Conservation (phyloP, 2,113 vertebrate species). For the Dipodomys merriami region DNA sequence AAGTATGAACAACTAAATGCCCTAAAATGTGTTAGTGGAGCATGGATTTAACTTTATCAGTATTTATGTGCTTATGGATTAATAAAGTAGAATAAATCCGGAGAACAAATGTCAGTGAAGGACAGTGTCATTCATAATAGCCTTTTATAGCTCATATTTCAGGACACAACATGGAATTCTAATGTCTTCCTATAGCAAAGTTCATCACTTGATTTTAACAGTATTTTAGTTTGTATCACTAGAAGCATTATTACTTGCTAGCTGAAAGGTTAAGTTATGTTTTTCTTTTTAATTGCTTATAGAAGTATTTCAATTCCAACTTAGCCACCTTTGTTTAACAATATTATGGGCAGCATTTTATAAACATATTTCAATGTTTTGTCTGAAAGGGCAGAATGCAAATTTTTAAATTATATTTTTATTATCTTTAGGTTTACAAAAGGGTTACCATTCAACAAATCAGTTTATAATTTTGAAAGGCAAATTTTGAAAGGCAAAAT, state of each 20-base stretch:
- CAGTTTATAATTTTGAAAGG: background rate
- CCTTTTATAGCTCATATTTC: background rate
- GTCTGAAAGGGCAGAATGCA: slow-evolving; percentile 1
- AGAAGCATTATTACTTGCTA: slow-evolving; percentile 9
- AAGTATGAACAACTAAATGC: no score
- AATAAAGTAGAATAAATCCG: slow-evolving; percentile 16
- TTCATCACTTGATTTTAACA: slow-evolving; percentile 33
- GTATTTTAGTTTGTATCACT: background rate
- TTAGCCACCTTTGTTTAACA: background rate
- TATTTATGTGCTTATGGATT: background rate
- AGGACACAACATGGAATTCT: background rate
- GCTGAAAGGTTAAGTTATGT: background rate
- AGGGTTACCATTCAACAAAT: no score
- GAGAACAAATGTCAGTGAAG: background rate
- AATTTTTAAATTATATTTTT: background rate
- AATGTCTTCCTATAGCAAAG: background rate
- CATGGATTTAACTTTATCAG: slow-evolving; percentile 55
- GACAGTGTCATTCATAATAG: background rate
- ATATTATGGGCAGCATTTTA: background rate
- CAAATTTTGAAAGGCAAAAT: slow-evolving; percentile 35
- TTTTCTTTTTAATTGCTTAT: background rate
- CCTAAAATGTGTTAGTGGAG: background rate
- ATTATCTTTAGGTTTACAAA: no score
- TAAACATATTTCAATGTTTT: slow-evolving; percentile 27
- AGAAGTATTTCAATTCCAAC: slow-evolving; percentile 30